Evolutionary conservation across 2,797 vertebrate genomes (phyloP), one percentile per base, ranked within the genome.

Genomic region (Diplodus sargus): DNA sequence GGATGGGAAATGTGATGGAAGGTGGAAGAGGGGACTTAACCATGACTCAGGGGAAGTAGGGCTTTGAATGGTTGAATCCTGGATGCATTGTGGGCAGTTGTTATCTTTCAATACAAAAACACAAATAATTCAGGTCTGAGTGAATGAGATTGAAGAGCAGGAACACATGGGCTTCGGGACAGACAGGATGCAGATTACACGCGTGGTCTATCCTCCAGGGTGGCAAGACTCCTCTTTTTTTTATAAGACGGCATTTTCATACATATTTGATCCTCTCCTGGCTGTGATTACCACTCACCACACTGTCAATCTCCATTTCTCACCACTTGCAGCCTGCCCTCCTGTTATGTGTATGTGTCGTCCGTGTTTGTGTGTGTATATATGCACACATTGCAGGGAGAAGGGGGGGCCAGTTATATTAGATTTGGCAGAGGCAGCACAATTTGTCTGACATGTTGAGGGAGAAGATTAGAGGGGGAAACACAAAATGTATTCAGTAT

Each of bases 381-480:
- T 86, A 49, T 73, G 53, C 48, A 22, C 61, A 51, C 61, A 83
- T 61, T 78, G 81, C 58, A 58, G 59, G 62, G 67, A 67, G 63
- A 83, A 1, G 22, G 18, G 43, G 43, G 80, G 76, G 74, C 66
- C 56, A 82, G 89, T 85, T 93, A 82, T 92, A 93, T 94, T 93
- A 92, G 89, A 94, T 94, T 94, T 94, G 89, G 90, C 85, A 81
- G 82, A 90, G 88, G 90, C 92, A 90, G 93, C 88, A 93, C 90
- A 93, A 94, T 94, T 94, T 94, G 89, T 90, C 85, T 90, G 92
- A 94, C 91, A 92, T 91, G 90, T 93, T 94, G 92, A 93, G 87
- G 90, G 81, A 93, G 88, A 94, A 94, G 94, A 95, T 94, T 95
- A 91, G 90, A 92, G 53, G 73, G 78, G 85, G 80, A 89, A 90